These are phyloP conservation scores for Acrocephalus kingi DNA, from an alignment of 2,113 vertebrate genomes.

Conservation along the genomic window DNA sequence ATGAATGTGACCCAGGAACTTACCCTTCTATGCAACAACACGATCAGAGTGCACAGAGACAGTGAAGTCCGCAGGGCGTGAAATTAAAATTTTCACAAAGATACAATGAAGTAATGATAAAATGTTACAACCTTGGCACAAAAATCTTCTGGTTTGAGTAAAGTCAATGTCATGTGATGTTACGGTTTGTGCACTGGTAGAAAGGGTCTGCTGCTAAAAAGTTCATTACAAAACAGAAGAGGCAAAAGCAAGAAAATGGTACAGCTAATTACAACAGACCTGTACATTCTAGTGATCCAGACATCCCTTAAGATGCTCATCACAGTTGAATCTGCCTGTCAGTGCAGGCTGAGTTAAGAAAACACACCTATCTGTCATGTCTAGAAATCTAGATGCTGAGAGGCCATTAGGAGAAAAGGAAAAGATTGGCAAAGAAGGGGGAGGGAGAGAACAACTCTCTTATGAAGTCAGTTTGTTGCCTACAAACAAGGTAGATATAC, in stretches of 20 bases:
- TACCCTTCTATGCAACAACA: constrained; percentile 63
- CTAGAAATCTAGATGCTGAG: not conserved
- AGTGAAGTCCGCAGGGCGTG: constrained; percentile 64
- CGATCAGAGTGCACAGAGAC: constrained; percentile 50
- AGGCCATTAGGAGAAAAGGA: not conserved
- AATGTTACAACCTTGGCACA: constrained; percentile 60
- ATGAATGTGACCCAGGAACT: constrained; percentile 64
- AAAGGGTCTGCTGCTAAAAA: constrained; percentile 50
- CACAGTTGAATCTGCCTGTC: not conserved
- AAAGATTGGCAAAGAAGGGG: not conserved
- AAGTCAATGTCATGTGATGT: constrained; percentile 61
- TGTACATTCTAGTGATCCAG: not conserved
- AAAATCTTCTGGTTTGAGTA: constrained; percentile 66
- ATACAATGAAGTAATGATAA: constrained; percentile 69
- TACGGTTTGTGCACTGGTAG: constrained; percentile 38
- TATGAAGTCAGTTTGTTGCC: not conserved
- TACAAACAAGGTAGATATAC: not conserved
- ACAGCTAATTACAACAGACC: not conserved
- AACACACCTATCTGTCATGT: not conserved
- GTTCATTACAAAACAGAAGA: constrained; percentile 21
- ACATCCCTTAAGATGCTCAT: not conserved
- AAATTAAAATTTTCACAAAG: constrained; percentile 73
- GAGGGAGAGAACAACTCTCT: not conserved
- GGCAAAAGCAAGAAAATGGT: constrained; percentile 8
- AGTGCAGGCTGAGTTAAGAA: not conserved